Evolutionary conservation across 2,113 vertebrate genomes (phyloP).

Genomic region (Odocoileus virginianus): DNA sequence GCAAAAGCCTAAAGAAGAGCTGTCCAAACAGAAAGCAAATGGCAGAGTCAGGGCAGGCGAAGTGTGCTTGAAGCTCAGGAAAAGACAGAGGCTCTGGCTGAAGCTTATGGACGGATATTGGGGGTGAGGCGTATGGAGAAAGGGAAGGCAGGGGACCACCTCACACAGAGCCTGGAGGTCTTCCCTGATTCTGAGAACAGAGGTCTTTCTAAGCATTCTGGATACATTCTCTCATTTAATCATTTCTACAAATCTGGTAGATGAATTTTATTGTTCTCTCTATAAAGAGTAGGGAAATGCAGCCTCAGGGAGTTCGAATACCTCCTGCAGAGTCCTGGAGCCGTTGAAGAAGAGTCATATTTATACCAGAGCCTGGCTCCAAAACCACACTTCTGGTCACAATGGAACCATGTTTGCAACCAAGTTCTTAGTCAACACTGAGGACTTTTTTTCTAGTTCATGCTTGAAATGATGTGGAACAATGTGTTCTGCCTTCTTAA

Average conservation of each 20-base stretch:
- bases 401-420: background rate
- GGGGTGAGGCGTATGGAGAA: background rate
- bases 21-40: background rate
- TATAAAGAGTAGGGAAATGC: background rate
- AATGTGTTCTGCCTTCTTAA: background rate
- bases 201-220: background rate
- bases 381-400: background rate
- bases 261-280: background rate
- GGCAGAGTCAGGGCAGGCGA: background rate
- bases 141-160: fast-evolving
- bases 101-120: background rate
- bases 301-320: background rate
- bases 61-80: background rate
- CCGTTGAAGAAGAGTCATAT: background rate
- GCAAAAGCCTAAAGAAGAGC: background rate
- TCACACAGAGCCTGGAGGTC: background rate
- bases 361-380: background rate
- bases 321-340: background rate
- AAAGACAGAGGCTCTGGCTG: background rate
- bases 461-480: background rate
- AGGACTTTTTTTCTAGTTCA: background rate
- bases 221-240: background rate
- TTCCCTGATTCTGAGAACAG: background rate
- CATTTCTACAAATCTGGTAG: background rate
- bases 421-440: background rate